phyloP scores from a whole-genome alignment of 2,797 vertebrate genomes.

The Erethizon dorsatum region DNA sequence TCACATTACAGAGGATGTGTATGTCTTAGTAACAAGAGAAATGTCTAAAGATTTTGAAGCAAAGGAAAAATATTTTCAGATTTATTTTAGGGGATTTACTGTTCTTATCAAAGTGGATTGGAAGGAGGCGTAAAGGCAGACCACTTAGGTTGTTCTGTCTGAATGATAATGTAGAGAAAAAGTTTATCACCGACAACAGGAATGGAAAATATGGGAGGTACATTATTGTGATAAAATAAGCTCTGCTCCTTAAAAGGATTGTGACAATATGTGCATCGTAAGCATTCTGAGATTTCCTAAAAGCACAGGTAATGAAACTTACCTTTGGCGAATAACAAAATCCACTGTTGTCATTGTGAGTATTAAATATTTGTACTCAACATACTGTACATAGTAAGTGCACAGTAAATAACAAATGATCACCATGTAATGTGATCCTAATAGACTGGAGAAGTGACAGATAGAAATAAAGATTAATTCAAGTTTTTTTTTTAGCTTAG shows the following conservation, averaged over 20 bases:
- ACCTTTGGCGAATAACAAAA: background rate
- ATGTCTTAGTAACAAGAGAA: background rate
- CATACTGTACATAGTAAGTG: slow-evolving; percentile 1
- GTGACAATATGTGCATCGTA: background rate
- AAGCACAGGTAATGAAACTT: background rate
- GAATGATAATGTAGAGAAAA: background rate
- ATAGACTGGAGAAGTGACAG: slow-evolving; percentile 1
- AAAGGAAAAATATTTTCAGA: slow-evolving; percentile 29
- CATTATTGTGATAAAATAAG: background rate
- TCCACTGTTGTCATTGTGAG: background rate
- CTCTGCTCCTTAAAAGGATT: background rate
- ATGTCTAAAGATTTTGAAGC: slow-evolving; percentile 33
- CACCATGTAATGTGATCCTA: background rate
- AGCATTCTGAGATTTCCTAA: slow-evolving; percentile 15
- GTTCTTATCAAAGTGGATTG: slow-evolving; percentile 38
- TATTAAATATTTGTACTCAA: background rate
- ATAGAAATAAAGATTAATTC: background rate
- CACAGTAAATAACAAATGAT: background rate
- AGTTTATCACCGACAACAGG: background rate
- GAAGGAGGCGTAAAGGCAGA: background rate
- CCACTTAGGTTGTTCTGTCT: background rate
- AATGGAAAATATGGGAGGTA: background rate
- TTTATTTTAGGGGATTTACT: slow-evolving; percentile 32
- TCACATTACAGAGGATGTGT: slow-evolving; percentile 9
- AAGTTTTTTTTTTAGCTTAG: background rate